A percentile compares a stretch with the other conserved stretches of the same genome.
These are phyloP conservation scores for Nephila pilipes DNA, from an alignment of 1,140 invertebrate species.

Conservation along the genomic window DNA sequence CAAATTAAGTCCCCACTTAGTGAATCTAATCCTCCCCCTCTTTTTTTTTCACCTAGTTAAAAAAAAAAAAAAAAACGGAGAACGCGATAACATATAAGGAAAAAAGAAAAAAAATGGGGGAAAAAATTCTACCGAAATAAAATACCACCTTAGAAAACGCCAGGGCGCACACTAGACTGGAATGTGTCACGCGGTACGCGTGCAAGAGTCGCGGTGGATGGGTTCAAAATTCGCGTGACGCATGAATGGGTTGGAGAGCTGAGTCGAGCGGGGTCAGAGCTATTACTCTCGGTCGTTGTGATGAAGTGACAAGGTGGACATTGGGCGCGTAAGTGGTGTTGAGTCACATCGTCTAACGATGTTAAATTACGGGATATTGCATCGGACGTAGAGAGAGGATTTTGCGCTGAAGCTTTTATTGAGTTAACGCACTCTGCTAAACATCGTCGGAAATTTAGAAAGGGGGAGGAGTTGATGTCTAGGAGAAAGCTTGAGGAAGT, in stretches of 20 bases:
- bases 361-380: constrained; percentile 68
- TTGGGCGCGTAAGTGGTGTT: constrained; percentile 26
- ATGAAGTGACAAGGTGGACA: constrained; percentile 66
- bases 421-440: constrained; percentile 20
- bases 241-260: background rate
- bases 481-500: background rate
- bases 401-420: background rate
- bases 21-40: constrained; percentile 2
- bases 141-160: constrained; percentile 30
- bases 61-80: background rate
- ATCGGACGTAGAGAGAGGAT: background rate
- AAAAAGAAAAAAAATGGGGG: background rate
- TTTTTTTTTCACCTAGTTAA: background rate
- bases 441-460: constrained; percentile 1
- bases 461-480: background rate
- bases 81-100: background rate
- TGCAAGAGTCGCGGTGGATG: background rate
- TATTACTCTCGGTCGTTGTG: constrained; percentile 1
- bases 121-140: constrained; percentile 15
- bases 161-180: background rate
- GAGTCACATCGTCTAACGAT: constrained; percentile 57
- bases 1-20: constrained; percentile 58
- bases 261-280: background rate
- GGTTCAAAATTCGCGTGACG: background rate
- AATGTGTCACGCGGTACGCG: background rate